A percentile compares a stretch with the other conserved stretches of the same genome.
These are phyloP conservation scores for Myanophis thanlyinensis DNA, from an alignment of 2,113 vertebrate species.

Conservation along the genomic window DNA sequence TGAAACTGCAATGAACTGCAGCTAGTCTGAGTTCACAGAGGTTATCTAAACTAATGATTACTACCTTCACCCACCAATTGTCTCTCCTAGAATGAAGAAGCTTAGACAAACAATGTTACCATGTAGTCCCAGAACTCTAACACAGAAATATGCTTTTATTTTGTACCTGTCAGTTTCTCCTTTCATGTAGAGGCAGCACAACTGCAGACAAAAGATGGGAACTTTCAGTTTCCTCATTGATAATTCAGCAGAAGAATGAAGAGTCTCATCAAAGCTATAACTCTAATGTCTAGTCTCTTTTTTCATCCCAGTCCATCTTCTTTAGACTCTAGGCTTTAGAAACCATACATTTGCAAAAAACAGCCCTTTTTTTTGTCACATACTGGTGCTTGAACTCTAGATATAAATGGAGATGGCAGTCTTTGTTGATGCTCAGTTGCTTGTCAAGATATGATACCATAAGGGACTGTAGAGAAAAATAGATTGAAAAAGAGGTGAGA, in stretches of 20 bases:
- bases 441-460: background rate
- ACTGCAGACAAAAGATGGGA: background rate
- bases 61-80: background rate
- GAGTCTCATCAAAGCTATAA: background rate
- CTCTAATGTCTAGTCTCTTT: background rate
- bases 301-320: background rate
- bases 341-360: background rate
- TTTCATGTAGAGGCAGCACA: background rate
- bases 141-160: slow-evolving; percentile 1
- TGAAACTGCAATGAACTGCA: background rate
- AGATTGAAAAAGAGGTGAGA: background rate
- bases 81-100: background rate
- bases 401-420: background rate
- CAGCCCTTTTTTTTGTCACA: background rate
- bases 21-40: background rate
- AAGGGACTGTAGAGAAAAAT: background rate
- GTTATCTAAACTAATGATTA: background rate
- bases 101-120: background rate
- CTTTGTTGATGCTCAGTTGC: background rate
- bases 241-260: background rate
- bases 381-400: background rate
- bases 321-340: background rate
- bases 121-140: background rate
- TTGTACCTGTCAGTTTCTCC: background rate
- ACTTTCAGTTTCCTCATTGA: background rate